Percentiles rank a stretch among this genome's conserved stretches.
These are phyloP conservation scores for Sitta carolinensis DNA, from an alignment of 2,797 vertebrate species.

Conservation along the genomic window DNA sequence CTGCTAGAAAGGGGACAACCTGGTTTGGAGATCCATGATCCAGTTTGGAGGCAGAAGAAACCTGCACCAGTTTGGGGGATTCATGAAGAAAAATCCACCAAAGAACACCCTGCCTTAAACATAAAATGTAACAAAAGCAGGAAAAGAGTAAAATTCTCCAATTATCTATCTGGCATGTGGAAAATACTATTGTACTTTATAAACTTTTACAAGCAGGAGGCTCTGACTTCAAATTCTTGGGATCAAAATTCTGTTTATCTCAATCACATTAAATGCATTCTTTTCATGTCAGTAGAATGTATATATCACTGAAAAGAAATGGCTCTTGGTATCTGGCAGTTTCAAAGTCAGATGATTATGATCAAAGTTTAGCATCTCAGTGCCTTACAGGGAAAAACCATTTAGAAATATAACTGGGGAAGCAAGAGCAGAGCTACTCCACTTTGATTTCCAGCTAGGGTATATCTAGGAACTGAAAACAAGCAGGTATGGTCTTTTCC, in stretches of 20 bases:
- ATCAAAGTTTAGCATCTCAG: slow-evolving; percentile 33
- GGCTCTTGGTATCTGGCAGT: neutral
- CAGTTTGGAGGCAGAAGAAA: neutral
- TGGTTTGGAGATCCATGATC: neutral
- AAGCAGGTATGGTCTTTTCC: neutral
- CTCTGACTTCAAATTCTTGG: neutral
- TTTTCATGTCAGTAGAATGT: slow-evolving; percentile 8
- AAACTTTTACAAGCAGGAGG: slow-evolving; percentile 11
- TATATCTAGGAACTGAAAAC: neutral
- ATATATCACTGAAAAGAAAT: slow-evolving; percentile 2
- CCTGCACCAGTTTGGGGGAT: neutral
- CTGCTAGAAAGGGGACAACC: neutral
- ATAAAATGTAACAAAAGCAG: neutral
- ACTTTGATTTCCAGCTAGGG: neutral
- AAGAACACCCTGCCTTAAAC: neutral
- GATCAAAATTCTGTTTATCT: slow-evolving; percentile 23
- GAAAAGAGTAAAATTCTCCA: neutral
- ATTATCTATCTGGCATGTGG: neutral
- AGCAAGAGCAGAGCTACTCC: neutral
- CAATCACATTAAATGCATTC: neutral
- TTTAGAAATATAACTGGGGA: neutral
- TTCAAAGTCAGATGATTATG: slow-evolving; percentile 43
- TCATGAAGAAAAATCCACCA: neutral
- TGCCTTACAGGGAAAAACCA: slow-evolving; percentile 43
- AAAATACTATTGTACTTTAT: neutral